Evolutionary conservation across 2,888 invertebrate genomes (phyloP), one percentile per base, ranked within the genome.

Genomic region (Escarpia spicata): DNA sequence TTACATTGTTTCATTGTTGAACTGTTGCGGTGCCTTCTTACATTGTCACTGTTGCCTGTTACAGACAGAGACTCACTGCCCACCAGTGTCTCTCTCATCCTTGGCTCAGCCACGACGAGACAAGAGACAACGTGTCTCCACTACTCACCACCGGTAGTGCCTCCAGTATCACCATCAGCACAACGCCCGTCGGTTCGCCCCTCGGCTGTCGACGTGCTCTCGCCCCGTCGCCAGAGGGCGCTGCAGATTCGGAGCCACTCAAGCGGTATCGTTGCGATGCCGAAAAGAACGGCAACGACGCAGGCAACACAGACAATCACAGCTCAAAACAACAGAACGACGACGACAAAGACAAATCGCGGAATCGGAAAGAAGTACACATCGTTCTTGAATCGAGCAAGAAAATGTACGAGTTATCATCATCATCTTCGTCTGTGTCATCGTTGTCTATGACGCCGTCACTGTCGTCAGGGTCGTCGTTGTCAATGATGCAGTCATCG

Each of bases 71-170:
- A 97, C 97, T 99, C 97, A 98, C 98, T 96, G 98, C 98, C 96
- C 97, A 98, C 96, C 98, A 98, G 97, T 98, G 99, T 97, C 97
- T 99, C 96, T 98, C 98, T 96, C 99, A 99, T 97, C 97, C 98
- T 95, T 99, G 99, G 99, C 97, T 99, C 43, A 31, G n/a, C 44
- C 19, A 8, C 37, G 89, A 45, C 31, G 43, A 93, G 43, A 92
- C 43, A 26, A 91, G 10, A n/a, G 75, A 92, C 89, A 92, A 43
- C 12, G 15, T 19, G 45, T 12, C 52, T 12, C 52, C n/a, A n/a
- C 44, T n/a, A 4, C 44, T 91, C 37, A 37, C 91, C 91, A 43
- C 91, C n/a, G n/a, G 37, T 45, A 43, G 37, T 15, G 43, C 91
- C 58, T 15, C 91, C 26, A 91, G 12, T 44, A 37, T 45, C 31